Evolutionary conservation across 2,888 invertebrate species (phyloP), one percentile per base, ranked within the genome.

Genomic region (Pollenia labialis): DNA sequence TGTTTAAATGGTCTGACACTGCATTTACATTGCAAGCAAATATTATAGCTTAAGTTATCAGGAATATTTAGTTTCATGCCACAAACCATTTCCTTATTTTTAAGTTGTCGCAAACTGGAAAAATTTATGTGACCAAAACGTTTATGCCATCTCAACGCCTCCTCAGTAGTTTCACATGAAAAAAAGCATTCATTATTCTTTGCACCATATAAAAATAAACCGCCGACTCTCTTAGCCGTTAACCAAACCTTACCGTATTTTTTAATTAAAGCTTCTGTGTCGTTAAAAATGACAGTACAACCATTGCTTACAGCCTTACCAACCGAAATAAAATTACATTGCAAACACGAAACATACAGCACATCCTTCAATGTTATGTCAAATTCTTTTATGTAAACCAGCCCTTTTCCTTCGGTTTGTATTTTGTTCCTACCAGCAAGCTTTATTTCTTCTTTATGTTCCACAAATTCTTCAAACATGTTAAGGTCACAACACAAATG

Each of bases 121-220:
- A 50, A 16, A 50, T 75, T 75, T 50, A 75, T 75, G 74, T 75
- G 74, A 2, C 74, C 62, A 44, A 44, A 74, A 3, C 72, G 46
- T 7, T 46, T 60, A 74, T 74, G 72, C 56, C 72, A 60, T 42
- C 11, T 46, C 50, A 75, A 40, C 12, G 40, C 60, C 4, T 75
- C 62, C 0, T 48, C n/a, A 18, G 12, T n/a, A 42, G 32, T 44
- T 9, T 4, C 11, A 32, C 42, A 58, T 58, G 52, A 6, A 46
- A 72, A 48, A 11, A 48, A 46, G n/a, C 60, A 62, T 32, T 32
- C 40, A 10, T 16, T 75, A 12, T 18, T 75, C 12, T 50, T 0
- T 12, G 1, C 10, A 42, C 40, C 23, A 50, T 1, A 42, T 12
- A 75, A 42, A 62, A 62, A 75, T 10, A 50, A 42, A 32, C 4